Base-by-base conservation (phyloP, 2,888 invertebrate genomes). In the Cephus nigrinus region DNA sequence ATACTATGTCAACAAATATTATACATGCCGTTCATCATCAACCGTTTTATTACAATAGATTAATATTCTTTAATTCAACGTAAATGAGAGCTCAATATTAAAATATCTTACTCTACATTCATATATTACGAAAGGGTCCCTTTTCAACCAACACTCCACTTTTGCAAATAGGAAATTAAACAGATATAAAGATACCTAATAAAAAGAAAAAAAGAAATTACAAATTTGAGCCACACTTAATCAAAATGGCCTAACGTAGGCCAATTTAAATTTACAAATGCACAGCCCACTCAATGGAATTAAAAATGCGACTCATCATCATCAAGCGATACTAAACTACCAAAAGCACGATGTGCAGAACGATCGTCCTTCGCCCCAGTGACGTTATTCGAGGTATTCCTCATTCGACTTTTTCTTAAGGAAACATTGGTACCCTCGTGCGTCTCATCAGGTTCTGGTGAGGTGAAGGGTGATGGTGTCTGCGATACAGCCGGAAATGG, bases 281-380 rank as follows among this genome's bases (percentile, higher is more conserved):
- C 23, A 55, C 55, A 23, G 55, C 9, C 23, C 55, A 55, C 55
- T 23, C 55, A 55, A 55, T 71, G 33, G 69, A 35, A n/a, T 79
- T 77, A 86, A 79, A 86, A 85, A 40, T 80, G 85, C 36, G 77
- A 55, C 71, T 86, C 83, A 32, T 91, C 90, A 34, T 90, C 90
- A 74, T 90, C 90, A 68, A 91, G 78, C 3, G 91, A 89, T 74
- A 92, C 90, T 12, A 89, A 88, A 81, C 92, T 92, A 15, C 92
- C 92, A 79, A 92, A 92, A 76, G 91, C 86, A 78, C 88, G 81
- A 12, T 84, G 84, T 12, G 82, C 81, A 68, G 74, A 76, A 30
- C 79, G 76, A 69, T 82, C 82, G 3, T 81, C 81, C 75, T 75
- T 68, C 75, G 76, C n/a, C 74, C 68, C 30, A 35, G 73, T 12